Evolutionary conservation across 2,113 vertebrate species (phyloP).

Genomic region (Myocastor coypus): DNA sequence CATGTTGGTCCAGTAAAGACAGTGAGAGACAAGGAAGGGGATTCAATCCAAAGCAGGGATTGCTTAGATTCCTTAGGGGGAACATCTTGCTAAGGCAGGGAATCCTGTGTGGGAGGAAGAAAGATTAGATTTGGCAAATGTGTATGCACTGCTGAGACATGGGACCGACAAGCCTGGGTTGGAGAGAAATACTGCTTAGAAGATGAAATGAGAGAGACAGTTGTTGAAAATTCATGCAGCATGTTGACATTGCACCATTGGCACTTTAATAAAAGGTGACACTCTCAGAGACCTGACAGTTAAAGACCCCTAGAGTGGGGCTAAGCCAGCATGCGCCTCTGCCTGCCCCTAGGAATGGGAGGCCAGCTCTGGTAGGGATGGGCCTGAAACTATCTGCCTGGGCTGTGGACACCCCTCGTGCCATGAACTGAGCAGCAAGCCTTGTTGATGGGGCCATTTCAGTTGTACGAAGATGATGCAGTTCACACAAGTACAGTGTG

Average conservation of each 20-base stretch:
- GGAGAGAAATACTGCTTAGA: neutral
- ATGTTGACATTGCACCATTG: neutral
- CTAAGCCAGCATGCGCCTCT: neutral
- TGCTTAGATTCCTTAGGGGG: neutral
- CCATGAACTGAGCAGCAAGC: fast-evolving
- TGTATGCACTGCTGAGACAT: neutral
- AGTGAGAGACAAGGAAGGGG: neutral
- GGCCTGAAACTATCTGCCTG: neutral
- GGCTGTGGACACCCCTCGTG: fast-evolving
- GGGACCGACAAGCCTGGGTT: neutral
- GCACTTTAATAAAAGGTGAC: neutral
- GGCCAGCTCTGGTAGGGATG: fast-evolving
- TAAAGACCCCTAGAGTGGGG: no score
- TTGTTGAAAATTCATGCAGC: neutral
- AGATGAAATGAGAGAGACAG: neutral
- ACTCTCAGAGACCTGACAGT: neutral
- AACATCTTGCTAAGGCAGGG: neutral
- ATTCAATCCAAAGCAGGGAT: neutral
- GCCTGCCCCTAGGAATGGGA: neutral
- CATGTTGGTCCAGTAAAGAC: neutral
- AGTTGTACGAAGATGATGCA: neutral
- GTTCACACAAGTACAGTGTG: neutral
- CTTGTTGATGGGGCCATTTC: neutral
- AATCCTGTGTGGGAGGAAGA: neutral
- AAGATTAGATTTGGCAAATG: neutral